Base-by-base conservation (phyloP, 2,113 vertebrate genomes). In the Apus apus region DNA sequence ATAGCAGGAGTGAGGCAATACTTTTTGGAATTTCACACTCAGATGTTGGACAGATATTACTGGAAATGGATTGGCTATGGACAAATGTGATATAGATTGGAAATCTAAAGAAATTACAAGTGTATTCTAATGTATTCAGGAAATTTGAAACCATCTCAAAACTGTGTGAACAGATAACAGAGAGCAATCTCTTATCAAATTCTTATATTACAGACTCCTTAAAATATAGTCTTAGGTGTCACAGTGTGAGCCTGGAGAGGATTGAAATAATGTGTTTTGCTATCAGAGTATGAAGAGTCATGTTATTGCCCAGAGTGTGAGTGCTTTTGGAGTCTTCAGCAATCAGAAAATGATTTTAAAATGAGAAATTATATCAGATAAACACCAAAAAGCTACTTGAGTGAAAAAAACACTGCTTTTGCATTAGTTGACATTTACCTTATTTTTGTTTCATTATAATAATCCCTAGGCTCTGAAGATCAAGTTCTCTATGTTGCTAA, bases 401-500 rank as follows among this genome's bases (percentile, higher is more conserved):
- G 85, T 94, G 36, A 78, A 90, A 58, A 78, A 90, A 58, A 87
- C 68, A 76, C 67, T 97, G 45, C 38, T 91, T 89, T 94, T 95
- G 76, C 87, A 89, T 96, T 97, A 96, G 96, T 95, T 98, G 96
- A 98, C 97, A 96, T 98, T 97, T 97, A 97, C 91, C 96, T 98
- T 98, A 96, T 98, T 98, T 98, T 97, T 98, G 97, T 98, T 98
- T 98, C 96, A 94, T 98, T 98, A 85, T 89, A 98, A 98, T 98
- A 97, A 98, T 97, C 97, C 97, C 97, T 98, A 99, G 99, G 99
- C 98, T 99, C 99, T 98, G 99, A 99, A 98, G 99, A 99, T 98
- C 98, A 99, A 98, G 98, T 99, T 98, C 99, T 99, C 98, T 99
- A 99, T 99, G 98, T 99, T 97, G 99, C 99, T 97, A 99, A 99